A percentile compares a stretch with the other conserved stretches of the same genome.
Evolutionary conservation across 2,113 vertebrate genomes (phyloP).

Genomic region (Hydrochoerus hydrochaeris): DNA sequence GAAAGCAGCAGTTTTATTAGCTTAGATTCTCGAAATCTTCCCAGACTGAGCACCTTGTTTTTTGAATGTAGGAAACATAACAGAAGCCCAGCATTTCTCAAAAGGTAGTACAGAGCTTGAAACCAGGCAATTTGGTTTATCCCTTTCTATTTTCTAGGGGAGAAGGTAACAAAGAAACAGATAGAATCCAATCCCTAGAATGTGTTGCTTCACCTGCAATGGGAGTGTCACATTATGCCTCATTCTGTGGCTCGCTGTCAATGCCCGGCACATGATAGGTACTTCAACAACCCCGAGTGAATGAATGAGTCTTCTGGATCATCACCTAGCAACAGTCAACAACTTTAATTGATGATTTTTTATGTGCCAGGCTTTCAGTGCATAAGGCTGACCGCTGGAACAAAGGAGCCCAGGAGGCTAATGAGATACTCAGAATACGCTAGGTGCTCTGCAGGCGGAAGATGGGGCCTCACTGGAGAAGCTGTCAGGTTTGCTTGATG

Average conservation of each 20-base stretch:
- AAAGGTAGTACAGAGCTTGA: not conserved
- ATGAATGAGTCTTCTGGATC: not conserved
- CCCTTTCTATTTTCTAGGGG: not conserved
- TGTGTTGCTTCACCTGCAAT: not conserved
- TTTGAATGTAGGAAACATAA: not conserved
- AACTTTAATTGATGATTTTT: not conserved
- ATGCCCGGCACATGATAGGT: too few relatives aligned
- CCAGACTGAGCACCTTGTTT: not conserved
- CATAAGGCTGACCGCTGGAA: not conserved
- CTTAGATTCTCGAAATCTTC: not conserved
- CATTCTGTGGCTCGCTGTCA: not conserved
- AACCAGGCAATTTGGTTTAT: not conserved
- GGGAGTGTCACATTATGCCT: not conserved
- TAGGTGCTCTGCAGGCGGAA: not conserved
- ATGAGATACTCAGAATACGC: not conserved
- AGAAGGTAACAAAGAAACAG: not conserved
- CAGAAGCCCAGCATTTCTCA: not conserved
- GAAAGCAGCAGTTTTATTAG: not conserved
- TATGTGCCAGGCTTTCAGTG: not conserved
- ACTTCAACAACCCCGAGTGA: not conserved
- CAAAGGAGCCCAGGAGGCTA: not conserved
- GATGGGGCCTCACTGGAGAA: not conserved
- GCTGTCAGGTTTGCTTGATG: not conserved
- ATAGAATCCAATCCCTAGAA: not conserved
- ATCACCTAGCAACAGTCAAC: not conserved